Base-by-base conservation (phyloP, 1,140 invertebrate species). In the Caenorhabditis latens region DNA sequence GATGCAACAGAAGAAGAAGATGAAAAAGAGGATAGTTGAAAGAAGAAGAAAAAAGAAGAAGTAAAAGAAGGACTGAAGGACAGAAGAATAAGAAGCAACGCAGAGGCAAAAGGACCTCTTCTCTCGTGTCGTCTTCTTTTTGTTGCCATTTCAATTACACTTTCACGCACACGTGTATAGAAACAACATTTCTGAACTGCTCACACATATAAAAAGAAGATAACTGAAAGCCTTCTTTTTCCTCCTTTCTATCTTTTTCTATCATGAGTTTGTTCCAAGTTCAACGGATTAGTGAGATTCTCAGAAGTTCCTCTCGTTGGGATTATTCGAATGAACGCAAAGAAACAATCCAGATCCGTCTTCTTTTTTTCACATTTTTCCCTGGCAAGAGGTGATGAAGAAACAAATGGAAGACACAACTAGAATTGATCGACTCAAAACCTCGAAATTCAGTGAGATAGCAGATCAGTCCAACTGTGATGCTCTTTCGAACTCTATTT, bases 101-200 rank as follows among this genome's bases (percentile, higher is more conserved):
- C 71, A 79, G 71, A 79, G 71, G 71, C n/a, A 79, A 42, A 48
- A 79, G 46, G 13, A 21, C 19, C 43, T 32, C 32, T 13, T 79
- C 71, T 46, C 40, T 19, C 46, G 7, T 14, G 14, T 46, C 24
- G 16, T 14, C 42, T 43, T 50, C 71, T 79, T 79, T 79, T 79
- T 79, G 71, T 79, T 79, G 71, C 46, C 71, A 79, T 79, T 79
- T 79, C 71, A 79, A 79, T 79, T 79, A 79, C 71, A 79, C 21
- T 79, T 79, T 79, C 71, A 79, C 71, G 65, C 65, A 71, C 65
- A 42, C 53, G 71, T 50, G 53, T 11, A 13, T 16, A 53, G 40
- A 42, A 67, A 24, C 40, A 71, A 71, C 46, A 32, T 50, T 79
- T 48, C 24, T 79, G 71, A 79, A 79, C 71, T 79, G 46, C 71